Conservation (phyloP, 1,140 invertebrate species). For the Copidosoma floridanum region DNA sequence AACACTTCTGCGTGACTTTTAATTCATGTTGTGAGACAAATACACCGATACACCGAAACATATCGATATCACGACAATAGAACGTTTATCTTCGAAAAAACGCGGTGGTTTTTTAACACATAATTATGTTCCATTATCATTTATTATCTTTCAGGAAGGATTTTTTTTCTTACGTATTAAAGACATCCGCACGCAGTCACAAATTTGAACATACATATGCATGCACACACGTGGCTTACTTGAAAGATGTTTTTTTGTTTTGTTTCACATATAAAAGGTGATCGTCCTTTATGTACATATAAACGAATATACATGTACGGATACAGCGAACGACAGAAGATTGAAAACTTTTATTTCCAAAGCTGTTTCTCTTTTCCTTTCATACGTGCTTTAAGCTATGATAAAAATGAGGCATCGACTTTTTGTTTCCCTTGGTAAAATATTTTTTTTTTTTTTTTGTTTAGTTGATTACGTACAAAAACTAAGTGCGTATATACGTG, state of each 20-base stretch:
- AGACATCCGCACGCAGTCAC: conserved; percentile 30
- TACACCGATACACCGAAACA: conserved; percentile 51
- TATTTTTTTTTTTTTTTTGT: no score
- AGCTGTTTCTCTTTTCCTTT: no score
- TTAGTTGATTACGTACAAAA: no score
- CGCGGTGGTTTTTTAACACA: conserved; percentile 3
- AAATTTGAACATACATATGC: neutral
- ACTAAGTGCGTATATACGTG: no score
- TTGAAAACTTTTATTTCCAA: conserved; percentile 11
- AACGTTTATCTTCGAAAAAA: conserved; percentile 44
- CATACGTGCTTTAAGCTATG: no score
- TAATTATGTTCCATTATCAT: neutral
- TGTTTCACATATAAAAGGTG: conserved; percentile 28
- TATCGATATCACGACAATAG: conserved; percentile 46
- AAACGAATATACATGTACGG: conserved; percentile 30
- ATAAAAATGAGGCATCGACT: no score
- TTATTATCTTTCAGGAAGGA: conserved; percentile 12
- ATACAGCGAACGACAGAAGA: conserved; percentile 25
- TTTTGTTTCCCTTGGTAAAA: no score
- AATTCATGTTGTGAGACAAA: conserved; percentile 35
- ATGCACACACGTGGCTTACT: conserved; percentile 18
- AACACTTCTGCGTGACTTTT: no score
- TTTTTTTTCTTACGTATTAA: conserved; percentile 6
- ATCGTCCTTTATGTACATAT: conserved; percentile 27
- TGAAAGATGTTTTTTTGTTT: conserved; percentile 27